Percentiles rank a stretch among this genome's conserved stretches.
Evolutionary conservation across 2,797 vertebrate species (phyloP).

Genomic region (Pteronotus mesoamericanus): DNA sequence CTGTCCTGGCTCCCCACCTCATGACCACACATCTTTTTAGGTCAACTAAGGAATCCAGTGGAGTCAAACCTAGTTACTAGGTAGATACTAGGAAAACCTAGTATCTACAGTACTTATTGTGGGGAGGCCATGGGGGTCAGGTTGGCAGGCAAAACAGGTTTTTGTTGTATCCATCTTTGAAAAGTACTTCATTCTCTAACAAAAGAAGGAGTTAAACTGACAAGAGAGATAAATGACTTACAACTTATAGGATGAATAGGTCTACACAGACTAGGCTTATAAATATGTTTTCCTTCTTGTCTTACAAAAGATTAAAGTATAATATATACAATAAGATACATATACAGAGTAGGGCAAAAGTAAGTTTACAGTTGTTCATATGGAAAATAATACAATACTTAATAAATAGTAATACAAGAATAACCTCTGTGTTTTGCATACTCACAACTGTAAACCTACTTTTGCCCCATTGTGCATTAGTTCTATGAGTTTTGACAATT

Average conservation of each 20-base stretch:
- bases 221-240: neutral
- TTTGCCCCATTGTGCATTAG: neutral
- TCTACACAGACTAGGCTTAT: neutral
- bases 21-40: neutral
- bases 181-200: neutral
- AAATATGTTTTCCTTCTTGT: neutral
- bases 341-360: neutral
- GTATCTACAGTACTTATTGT: neutral
- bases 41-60: neutral
- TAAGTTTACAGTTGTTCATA: neutral
- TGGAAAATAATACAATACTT: neutral
- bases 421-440: neutral
- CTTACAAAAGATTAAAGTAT: neutral
- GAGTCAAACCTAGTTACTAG: too few relatives aligned
- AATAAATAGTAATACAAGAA: neutral
- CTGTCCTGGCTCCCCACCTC: neutral
- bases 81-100: neutral
- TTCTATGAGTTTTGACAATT: slow-evolving; percentile 19
- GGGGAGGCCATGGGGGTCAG: neutral
- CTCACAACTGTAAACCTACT: neutral
- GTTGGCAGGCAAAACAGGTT: neutral
- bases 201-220: neutral
- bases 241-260: neutral
- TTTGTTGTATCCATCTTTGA: neutral
- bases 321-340: neutral